Base-by-base conservation (phyloP, 1,140 invertebrate species). In the Drosophila rhopaloa region DNA sequence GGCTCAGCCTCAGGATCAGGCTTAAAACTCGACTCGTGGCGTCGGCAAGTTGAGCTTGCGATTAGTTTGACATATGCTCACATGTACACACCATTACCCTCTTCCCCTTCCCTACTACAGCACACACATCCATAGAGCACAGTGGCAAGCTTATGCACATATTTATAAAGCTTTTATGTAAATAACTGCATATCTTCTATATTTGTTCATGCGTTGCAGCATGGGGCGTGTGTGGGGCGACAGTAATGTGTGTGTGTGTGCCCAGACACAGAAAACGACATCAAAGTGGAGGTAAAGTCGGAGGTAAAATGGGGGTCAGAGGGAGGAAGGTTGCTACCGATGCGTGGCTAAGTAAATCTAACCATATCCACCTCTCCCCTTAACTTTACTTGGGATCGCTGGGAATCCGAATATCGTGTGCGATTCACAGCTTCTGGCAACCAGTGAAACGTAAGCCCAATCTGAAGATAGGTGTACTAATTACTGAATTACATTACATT, bases 271-370 rank as follows among this genome's bases (percentile, higher is more conserved):
- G 56, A 55, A 59, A 46, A 75, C 19, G 53, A 51, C 46, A 29
- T 56, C 32, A 47, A 19, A 43, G 13, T 19, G 40, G 16, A 10
- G 40, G 32, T 4, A 35, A 16, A 16, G 8, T 13, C 24, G 24
- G 32, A 3, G 44, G 27, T 14, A 14, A 13, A 19, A 11, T 14
- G 24, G 16, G 38, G 48, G 4, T 7, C 19, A 14, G 35, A 5
- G 29, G 48, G 29, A 9, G 11, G 29, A 55, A 47, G 70, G 58
- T 27, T 74, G 82, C 57, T 53, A 62, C 60, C 60, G 74, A 78
- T 71, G 78, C 68, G 65, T 74, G 68, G 68, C 48, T 75, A 81
- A 85, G 78, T 86, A 78, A 85, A 85, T 78, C 59, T 53, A 60
- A 46, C 51, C 41, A 40, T 75, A 57, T 37, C 47, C 62, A 57